Evolutionary conservation across 2,888 invertebrate species (phyloP).

Genomic region (Dusona sp.): DNA sequence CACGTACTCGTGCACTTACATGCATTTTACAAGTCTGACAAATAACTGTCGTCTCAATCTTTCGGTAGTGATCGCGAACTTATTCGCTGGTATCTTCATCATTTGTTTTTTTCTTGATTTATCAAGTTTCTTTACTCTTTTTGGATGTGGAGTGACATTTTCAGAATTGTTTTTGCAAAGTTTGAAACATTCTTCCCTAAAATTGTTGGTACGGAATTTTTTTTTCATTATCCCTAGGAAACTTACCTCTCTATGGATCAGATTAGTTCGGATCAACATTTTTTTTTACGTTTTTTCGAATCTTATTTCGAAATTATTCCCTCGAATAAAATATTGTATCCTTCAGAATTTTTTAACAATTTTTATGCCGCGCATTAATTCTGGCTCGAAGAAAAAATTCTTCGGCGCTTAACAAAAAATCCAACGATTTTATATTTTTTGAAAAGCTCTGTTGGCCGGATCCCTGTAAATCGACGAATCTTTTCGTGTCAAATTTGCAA

Average conservation of each 20-base stretch:
- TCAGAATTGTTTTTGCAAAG: neutral
- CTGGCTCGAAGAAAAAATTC: neutral
- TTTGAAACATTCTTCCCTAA: neutral
- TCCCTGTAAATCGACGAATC: neutral
- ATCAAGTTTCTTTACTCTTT: neutral
- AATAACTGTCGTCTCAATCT: conserved; percentile 15
- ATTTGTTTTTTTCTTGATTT: neutral
- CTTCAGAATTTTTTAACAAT: neutral
- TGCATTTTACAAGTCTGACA: neutral
- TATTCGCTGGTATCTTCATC: neutral
- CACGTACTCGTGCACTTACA: conserved; percentile 22
- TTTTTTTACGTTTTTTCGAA: neutral
- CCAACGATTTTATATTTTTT: neutral
- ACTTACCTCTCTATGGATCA: too few relatives aligned
- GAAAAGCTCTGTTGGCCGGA: neutral
- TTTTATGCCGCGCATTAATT: neutral
- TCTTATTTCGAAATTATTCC: neutral
- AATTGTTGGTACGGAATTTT: neutral
- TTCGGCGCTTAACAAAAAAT: neutral
- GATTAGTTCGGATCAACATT: neutral
- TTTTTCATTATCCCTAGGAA: neutral
- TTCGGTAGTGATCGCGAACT: neutral
- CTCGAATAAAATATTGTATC: neutral
- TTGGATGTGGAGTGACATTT: neutral
- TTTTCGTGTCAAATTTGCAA: neutral